Conservation (phyloP, 2,888 invertebrate genomes). For the Bombylius discolor region DNA sequence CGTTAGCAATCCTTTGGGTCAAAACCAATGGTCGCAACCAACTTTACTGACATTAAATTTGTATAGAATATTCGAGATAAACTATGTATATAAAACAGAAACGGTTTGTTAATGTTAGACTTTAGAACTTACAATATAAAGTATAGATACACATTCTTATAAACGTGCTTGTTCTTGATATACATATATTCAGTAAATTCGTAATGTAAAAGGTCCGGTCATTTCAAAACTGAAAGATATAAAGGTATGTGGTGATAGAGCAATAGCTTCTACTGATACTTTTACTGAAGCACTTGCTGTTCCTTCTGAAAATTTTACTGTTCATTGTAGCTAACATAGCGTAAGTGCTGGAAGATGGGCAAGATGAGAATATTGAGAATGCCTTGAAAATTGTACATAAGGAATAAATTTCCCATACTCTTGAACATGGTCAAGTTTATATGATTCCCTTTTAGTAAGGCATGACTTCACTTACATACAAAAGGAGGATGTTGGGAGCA, state of each 20-base stretch:
- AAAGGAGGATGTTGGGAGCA: slow-evolving; percentile 16
- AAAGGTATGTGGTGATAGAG: slow-evolving; percentile 9
- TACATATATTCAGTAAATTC: neutral
- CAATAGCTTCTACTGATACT: slow-evolving; percentile 7
- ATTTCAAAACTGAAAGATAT: neutral
- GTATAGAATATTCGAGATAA: slow-evolving; percentile 5
- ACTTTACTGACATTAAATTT: slow-evolving; percentile 15
- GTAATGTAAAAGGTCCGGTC: too few relatives aligned
- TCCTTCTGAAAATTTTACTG: neutral
- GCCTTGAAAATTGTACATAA: slow-evolving; percentile 18
- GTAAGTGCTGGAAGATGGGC: slow-evolving; percentile 9
- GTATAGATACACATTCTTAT: slow-evolving; percentile 8
- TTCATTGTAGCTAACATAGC: too few relatives aligned
- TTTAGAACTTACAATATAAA: slow-evolving; percentile 3
- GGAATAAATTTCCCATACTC: slow-evolving; percentile 20
- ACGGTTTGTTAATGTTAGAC: slow-evolving; percentile 4
- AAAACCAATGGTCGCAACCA: slow-evolving; percentile 14
- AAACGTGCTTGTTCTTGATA: slow-evolving; percentile 10
- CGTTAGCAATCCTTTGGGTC: slow-evolving; percentile 8
- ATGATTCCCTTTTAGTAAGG: slow-evolving; percentile 19
- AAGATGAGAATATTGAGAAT: slow-evolving; percentile 14
- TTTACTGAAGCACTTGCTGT: neutral
- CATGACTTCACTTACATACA: slow-evolving; percentile 19
- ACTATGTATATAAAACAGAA: neutral
- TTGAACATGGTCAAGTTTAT: slow-evolving; percentile 16